phyloP scores from a whole-genome alignment of 2,113 vertebrate species.

The Ranitomeya variabilis region DNA sequence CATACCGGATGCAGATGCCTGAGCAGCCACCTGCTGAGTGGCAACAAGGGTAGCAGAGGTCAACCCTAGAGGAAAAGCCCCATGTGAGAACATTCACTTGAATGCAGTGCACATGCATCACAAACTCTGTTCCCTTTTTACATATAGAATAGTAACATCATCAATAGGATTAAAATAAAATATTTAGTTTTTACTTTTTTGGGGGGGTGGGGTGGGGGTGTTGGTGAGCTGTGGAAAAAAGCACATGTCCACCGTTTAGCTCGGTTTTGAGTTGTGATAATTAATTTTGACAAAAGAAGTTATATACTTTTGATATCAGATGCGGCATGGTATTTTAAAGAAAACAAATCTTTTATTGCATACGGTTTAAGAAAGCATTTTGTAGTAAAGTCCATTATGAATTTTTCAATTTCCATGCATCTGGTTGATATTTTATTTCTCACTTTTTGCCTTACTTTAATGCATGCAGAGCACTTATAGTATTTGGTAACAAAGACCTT shows the following conservation, averaged over 20 bases:
- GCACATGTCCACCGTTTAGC: not conserved
- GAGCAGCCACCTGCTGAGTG: slow-evolving; percentile 90
- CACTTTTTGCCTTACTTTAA: not conserved
- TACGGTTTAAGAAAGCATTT: not conserved
- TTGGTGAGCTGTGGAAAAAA: slow-evolving; percentile 5
- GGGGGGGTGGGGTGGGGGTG: not conserved
- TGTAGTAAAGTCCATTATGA: not conserved
- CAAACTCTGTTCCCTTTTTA: slow-evolving; percentile 41
- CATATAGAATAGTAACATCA: slow-evolving; percentile 29
- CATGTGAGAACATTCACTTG: slow-evolving; percentile 56
- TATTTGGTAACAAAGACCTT: not conserved
- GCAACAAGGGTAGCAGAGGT: slow-evolving; percentile 90
- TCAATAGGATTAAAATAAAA: slow-evolving; percentile 56
- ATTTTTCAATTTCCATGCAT: not conserved
- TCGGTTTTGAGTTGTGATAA: not conserved
- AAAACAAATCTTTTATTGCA: not conserved
- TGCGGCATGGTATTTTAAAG: not conserved
- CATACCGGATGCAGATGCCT: slow-evolving; percentile 87
- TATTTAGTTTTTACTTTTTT: slow-evolving; percentile 13
- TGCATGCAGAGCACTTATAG: not conserved
- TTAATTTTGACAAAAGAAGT: not conserved
- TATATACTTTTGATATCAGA: not conserved
- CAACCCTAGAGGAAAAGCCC: slow-evolving; percentile 76
- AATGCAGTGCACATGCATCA: slow-evolving; percentile 59
- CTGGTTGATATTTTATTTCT: not conserved